Percentiles rank a stretch among this genome's conserved stretches.
Evolutionary conservation across 2,888 invertebrate genomes (phyloP).

Genomic region (Cerastis leucographa): DNA sequence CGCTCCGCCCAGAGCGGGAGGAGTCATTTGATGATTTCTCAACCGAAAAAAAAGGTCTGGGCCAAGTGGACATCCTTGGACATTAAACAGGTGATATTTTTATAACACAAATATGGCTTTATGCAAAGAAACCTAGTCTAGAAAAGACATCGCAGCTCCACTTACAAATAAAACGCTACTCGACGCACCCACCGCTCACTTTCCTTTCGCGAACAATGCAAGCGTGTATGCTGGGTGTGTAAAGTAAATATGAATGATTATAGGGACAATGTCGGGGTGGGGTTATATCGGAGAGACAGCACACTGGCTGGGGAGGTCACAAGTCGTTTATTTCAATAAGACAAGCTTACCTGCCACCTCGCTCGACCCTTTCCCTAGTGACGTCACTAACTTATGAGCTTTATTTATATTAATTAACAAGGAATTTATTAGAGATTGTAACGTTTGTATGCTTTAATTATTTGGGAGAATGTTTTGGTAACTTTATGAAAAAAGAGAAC

Average conservation of each 20-base stretch:
- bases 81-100: background rate
- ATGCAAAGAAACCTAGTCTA: background rate
- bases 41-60: too few relatives aligned
- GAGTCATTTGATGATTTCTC: too few relatives aligned
- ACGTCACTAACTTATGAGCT: constrained; percentile 74
- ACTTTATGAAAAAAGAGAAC: background rate
- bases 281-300: constrained; percentile 59
- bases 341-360: constrained; percentile 76
- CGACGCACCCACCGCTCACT: constrained; percentile 47
- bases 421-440: constrained; percentile 66
- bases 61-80: background rate
- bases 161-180: constrained; percentile 26
- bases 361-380: constrained; percentile 72
- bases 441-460: constrained; percentile 27
- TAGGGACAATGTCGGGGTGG: constrained; percentile 56
- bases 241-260: constrained; percentile 68
- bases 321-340: constrained; percentile 82
- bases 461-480: background rate
- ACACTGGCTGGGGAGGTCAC: constrained; percentile 70
- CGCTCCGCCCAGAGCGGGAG: too few relatives aligned
- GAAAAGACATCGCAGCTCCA: constrained; percentile 10
- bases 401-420: constrained; percentile 79
- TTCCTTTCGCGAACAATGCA: constrained; percentile 52
- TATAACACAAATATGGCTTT: background rate
- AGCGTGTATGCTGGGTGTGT: constrained; percentile 48